Base-by-base conservation (phyloP, 2,797 vertebrate species). In the Australoheros facetus region DNA sequence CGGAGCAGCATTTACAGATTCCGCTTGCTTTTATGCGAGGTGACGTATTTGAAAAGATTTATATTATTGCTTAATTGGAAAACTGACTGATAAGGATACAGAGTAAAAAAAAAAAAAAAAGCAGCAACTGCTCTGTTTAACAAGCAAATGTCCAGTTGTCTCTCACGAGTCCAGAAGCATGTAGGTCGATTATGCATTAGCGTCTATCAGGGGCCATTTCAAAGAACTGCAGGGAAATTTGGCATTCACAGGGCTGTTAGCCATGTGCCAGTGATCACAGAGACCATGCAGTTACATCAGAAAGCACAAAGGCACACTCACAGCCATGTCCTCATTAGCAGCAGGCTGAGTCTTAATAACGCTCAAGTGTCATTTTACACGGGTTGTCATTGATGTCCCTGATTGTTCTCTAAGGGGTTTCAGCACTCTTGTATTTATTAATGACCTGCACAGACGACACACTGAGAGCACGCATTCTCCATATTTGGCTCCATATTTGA, bases 291-390 rank as follows among this genome's bases (percentile, higher is more conserved):
- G 80, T 81, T 86, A 77, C 82, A 84, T 82, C 87, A 86, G 54
- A 87, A 80, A 84, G 77, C 64, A 89, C 87, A 89, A 85, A 86
- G 85, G 64, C 80, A 74, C 14, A 57, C 58, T 85, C 75, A 73
- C 81, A 77, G 85, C 70, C 64, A 42, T 75, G 71, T 57, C 66
- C 85, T 92, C 82, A 91, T 92, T 92, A 91, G 82, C 85, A 83
- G 56, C 87, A 87, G 79, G 83, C 82, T 58, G 84, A 78, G 84
- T 66, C 57, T 82, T 88, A 83, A 89, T 88, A 82, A 79, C 57
- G 56, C 85, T 78, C 72, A 75, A 87, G 83, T 88, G 79, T 87
- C 81, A 80, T 82, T 89, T 89, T 78, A 86, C 77, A 85, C 57
- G 77, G 71, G 62, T 83, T 78, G 80, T 73, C 81, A 83, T 85